Percentiles rank a stretch among this genome's conserved stretches.
Evolutionary conservation across 2,888 invertebrate genomes (phyloP).

Genomic region (Dyspetes luteomarginatus): DNA sequence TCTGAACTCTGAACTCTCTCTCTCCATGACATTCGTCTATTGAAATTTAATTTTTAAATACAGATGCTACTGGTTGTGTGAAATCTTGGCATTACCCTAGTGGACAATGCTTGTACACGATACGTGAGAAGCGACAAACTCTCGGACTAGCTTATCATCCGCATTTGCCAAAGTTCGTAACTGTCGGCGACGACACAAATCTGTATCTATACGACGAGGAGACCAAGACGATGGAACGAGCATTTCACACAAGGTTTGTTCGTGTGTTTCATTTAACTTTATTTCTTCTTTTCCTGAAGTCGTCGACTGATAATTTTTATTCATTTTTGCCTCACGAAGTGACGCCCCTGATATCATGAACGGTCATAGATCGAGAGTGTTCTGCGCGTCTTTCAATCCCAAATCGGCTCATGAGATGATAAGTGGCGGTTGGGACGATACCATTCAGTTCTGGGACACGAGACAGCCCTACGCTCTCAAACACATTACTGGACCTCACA

Average conservation of each 20-base stretch:
- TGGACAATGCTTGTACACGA: slow-evolving; percentile 87
- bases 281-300: slow-evolving; percentile 4
- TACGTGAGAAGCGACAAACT: slow-evolving; percentile 87
- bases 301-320: neutral
- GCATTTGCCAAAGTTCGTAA: slow-evolving; percentile 85
- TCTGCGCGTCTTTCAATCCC: slow-evolving; percentile 88
- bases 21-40: too few species aligned
- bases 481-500: slow-evolving; percentile 86
- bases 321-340: slow-evolving; percentile 77
- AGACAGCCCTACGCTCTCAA: slow-evolving; percentile 86
- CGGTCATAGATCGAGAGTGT: slow-evolving; percentile 88
- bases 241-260: slow-evolving; percentile 87
- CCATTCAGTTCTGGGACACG: slow-evolving; percentile 88
- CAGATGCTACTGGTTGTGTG: slow-evolving; percentile 88
- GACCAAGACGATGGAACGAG: slow-evolving; percentile 87
- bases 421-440: slow-evolving; percentile 89
- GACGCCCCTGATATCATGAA: slow-evolving; percentile 84
- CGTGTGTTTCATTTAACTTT: too few species aligned
- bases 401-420: slow-evolving; percentile 87
- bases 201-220: slow-evolving; percentile 89
- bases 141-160: slow-evolving; percentile 87
- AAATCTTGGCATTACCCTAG: slow-evolving; percentile 89
- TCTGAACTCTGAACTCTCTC: too few species aligned
- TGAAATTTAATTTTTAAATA: too few species aligned
- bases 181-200: slow-evolving; percentile 87